Base-by-base conservation (phyloP, 1,140 invertebrate genomes). In the Gryon sp. region DNA sequence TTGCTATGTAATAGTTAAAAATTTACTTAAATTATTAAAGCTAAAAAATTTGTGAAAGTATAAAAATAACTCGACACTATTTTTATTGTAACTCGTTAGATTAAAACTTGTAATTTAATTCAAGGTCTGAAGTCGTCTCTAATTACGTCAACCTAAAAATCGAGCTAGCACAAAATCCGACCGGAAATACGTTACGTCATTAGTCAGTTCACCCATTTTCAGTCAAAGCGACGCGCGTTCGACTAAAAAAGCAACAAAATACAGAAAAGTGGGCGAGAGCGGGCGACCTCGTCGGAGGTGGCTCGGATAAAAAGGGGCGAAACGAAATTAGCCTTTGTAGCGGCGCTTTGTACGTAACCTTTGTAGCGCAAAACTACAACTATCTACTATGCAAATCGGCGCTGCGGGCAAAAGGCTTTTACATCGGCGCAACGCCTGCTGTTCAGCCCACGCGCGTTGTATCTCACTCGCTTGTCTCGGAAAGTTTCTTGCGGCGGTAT, bases 381-480 rank as follows among this genome's bases (percentile, higher is more conserved):
- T 76, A 76, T 76, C 74, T 65, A 70, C 59, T 76, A 76, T 76
- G 74, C 74, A 76, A 76, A 76, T 76, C 66, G 74, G 52, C 45
- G 74, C 74, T 65, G 66, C 74, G 60, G 65, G 74, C 74, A 59
- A 66, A 76, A 76, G 74, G 65, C 75, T 77, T 77, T 72, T 68
- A 65, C 75, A 74, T 74, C 60, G 70, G 46, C 60, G 50, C 50
- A 62, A 46, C 74, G 65, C 65, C 65, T 63, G 62, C 32, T 43
- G 65, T 62, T 69, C 50, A 65, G 57, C 65, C 59, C 65, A 45
- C 59, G 57, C 50, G 34, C 52, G 63, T 41, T 20, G 46, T 52
- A 62, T 63, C 69, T 41, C 30, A 16, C 59, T 62, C 38, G 50
- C 72, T 59, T 57, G 72, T 68, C 32, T 66, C 46, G 55, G 14